Base-by-base conservation (phyloP, 92 coral and sea anemone species). In the Micromussa lordhowensis region DNA sequence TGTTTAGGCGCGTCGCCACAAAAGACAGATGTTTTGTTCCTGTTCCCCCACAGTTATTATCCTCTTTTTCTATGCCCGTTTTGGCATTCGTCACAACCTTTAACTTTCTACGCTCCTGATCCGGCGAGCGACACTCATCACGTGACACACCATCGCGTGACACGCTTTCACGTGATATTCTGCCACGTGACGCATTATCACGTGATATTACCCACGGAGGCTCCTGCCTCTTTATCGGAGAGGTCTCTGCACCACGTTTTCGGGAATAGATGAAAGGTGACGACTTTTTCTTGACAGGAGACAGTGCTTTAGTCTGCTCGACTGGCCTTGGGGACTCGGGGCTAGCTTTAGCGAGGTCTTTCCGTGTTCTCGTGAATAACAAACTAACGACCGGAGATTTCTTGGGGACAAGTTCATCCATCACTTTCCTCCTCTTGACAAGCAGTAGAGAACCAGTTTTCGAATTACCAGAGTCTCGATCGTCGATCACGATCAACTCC, bases 1-100 rank as follows among this genome's bases (percentile, higher is more conserved):
- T 87, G 58, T 87, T 94, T 10, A 95, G 92, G 71, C 98, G 92
- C 22, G 98, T 95, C 1, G 94, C 86, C 51, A 94, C 98, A 92
- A 95, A 95, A 29, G 95, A 92, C 36, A 91, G 53, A 15, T 86
- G 76, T 14, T 49, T 79, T 18, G 44, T 69, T 29, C 28, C 76
- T 44, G 26, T 72, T 84, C 57, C 49, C 3, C 26, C 17, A 8
- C 68, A 30, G 31, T 24, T 78, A 51, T 31, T 77, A 69, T 63
- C 10, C 51, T 68, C 53, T 48, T 11, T 77, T 15, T 78, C 51
- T 24, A 19, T 3, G 35, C 68, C 22, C 22, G 17, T 71, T 15
- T 61, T 64, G 19, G 57, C 17, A 22, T 49, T 76, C 28, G 77
- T 63, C 61, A 64, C 81, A 30, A 34, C 76, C 30, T 34, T 63